Evolutionary conservation across 2,797 vertebrate genomes (phyloP).

Genomic region (Diglossa cyanea): DNA sequence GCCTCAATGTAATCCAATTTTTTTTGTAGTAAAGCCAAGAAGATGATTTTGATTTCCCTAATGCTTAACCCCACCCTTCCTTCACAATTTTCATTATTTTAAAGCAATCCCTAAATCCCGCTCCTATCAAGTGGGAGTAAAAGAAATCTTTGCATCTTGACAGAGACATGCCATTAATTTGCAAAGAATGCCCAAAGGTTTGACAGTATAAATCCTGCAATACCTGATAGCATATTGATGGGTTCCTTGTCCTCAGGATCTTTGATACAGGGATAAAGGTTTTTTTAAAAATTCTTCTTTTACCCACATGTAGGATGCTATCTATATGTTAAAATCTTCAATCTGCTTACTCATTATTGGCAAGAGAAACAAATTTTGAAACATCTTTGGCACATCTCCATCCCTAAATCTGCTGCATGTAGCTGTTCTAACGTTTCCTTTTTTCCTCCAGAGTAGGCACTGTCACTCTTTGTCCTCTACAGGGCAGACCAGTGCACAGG

Average conservation of each 20-base stretch:
- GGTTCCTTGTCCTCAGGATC: background rate
- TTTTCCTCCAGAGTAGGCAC: conserved; percentile 42
- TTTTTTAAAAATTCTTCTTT: background rate
- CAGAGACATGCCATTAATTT: background rate
- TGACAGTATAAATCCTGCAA: background rate
- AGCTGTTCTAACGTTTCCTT: conserved; percentile 12
- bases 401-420: background rate
- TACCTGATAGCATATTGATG: background rate
- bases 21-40: background rate
- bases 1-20: background rate
- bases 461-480: conserved; percentile 54
- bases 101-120: background rate
- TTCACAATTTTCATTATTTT: background rate
- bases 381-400: conserved; percentile 14
- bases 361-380: background rate
- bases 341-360: conserved; percentile 43
- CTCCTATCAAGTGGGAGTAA: background rate
- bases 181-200: background rate
- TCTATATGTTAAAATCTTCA: background rate
- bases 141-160: background rate
- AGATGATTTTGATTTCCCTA: conserved; percentile 12
- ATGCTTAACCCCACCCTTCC: background rate
- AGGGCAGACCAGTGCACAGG: background rate
- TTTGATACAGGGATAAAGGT: background rate
- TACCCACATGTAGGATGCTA: background rate